These are phyloP conservation scores for Euglossa dilemma DNA, from an alignment of 1,140 invertebrate species.

Conservation along the genomic window DNA sequence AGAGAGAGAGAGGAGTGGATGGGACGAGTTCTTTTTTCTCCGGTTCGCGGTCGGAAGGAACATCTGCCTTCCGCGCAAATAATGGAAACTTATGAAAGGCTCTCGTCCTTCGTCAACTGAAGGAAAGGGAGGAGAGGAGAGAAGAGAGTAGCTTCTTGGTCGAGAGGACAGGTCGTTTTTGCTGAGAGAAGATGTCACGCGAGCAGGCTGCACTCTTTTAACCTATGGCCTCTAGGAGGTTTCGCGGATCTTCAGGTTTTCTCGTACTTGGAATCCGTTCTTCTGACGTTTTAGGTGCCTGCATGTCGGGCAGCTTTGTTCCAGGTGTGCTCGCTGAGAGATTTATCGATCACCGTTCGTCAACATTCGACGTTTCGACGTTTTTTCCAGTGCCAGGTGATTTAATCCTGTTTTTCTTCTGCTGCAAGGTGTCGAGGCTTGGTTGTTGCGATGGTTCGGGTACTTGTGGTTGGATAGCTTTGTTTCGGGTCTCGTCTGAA, in stretches of 20 bases:
- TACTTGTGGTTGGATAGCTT: too few species aligned
- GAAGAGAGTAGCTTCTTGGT: background rate
- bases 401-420: too few species aligned
- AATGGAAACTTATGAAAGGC: slow-evolving; percentile 52
- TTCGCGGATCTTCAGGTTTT: background rate
- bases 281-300: too few species aligned
- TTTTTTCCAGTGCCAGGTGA: too few species aligned
- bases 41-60: slow-evolving; percentile 18
- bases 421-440: too few species aligned
- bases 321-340: too few species aligned
- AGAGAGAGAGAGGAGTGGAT: background rate
- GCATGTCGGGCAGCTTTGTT: background rate
- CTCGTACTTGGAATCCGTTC: background rate
- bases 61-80: slow-evolving; percentile 55
- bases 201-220: background rate
- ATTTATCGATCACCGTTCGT: too few species aligned
- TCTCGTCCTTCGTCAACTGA: slow-evolving; percentile 16
- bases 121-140: background rate
- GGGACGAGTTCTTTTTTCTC: slow-evolving; percentile 42
- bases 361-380: too few species aligned
- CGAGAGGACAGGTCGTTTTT: slow-evolving; percentile 13
- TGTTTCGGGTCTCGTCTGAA: too few species aligned
- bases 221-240: too few species aligned
- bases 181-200: background rate
- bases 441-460: too few species aligned